Conservation (phyloP, 1,140 invertebrate genomes). For the Zophobas morio region DNA sequence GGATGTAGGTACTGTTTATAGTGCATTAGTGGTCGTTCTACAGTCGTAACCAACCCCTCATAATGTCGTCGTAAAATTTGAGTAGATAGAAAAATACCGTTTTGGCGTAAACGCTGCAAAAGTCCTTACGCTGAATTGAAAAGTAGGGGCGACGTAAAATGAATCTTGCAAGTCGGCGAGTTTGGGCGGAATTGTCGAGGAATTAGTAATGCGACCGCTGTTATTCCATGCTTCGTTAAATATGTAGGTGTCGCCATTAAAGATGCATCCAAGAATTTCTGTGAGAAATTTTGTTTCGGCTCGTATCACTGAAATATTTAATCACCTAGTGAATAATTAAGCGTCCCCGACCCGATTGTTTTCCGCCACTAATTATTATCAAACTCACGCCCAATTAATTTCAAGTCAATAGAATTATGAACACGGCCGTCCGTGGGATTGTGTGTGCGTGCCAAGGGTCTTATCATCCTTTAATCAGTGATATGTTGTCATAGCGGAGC, state of each 20-base stretch:
- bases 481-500: slow-evolving; percentile 38
- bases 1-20: no score
- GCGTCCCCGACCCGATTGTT: slow-evolving; percentile 24
- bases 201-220: slow-evolving; percentile 41
- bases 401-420: slow-evolving; percentile 25
- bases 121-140: slow-evolving; percentile 10
- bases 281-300: slow-evolving; percentile 41
- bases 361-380: slow-evolving; percentile 41
- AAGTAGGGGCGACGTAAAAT: slow-evolving; percentile 18
- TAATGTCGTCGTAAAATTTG: no score
- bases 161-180: slow-evolving; percentile 16
- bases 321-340: slow-evolving; percentile 30
- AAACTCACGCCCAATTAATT: slow-evolving; percentile 40
- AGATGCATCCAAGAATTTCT: slow-evolving; percentile 35
- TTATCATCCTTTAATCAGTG: slow-evolving; percentile 40
- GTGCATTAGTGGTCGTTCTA: no score
- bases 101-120: neutral
- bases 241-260: slow-evolving; percentile 34
- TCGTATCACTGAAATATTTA: slow-evolving; percentile 30
- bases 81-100: slow-evolving; percentile 6
- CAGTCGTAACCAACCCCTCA: no score
- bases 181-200: slow-evolving; percentile 22
- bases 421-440: slow-evolving; percentile 23
- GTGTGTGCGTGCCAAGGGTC: slow-evolving; percentile 9
- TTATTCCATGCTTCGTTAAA: slow-evolving; percentile 42